These are phyloP conservation scores for Ptychodera flava DNA, from an alignment of 35 echinoderm and acorn worm genomes.

Conservation along the genomic window DNA sequence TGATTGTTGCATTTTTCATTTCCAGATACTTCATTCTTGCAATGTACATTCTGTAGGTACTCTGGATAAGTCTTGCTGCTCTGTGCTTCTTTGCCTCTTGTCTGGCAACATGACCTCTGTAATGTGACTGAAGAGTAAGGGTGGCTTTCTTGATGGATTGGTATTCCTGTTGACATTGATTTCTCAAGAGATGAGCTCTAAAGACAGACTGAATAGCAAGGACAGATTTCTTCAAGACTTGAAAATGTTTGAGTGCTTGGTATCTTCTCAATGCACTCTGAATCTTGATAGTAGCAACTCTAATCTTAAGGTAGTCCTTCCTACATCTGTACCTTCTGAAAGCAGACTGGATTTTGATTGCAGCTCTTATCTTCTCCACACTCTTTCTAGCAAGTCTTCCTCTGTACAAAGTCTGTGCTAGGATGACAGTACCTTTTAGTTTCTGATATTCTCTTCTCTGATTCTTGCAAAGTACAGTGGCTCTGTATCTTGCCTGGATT, in stretches of 20 bases:
- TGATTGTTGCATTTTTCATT: neutral
- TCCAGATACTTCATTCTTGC: neutral
- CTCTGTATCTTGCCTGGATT: conserved; percentile 31
- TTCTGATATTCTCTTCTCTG: neutral
- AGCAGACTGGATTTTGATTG: neutral
- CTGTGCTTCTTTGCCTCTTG: conserved; percentile 3
- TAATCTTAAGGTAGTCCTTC: neutral
- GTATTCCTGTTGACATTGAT: neutral
- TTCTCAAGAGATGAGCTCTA: conserved; percentile 29
- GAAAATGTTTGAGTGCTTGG: neutral
- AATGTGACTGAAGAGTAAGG: conserved; percentile 36
- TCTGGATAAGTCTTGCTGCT: conserved; percentile 35
- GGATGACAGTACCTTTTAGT: neutral
- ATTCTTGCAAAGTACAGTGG: neutral
- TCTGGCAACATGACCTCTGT: conserved; percentile 27
- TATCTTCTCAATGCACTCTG: neutral
- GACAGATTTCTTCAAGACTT: conserved; percentile 7
- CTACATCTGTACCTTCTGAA: neutral
- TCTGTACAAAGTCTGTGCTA: conserved; percentile 17
- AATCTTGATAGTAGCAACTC: neutral
- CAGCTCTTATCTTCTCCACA: neutral
- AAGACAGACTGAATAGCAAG: conserved; percentile 53
- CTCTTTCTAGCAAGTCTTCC: conserved; percentile 6
- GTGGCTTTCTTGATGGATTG: conserved; percentile 39
- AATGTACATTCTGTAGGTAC: conserved; percentile 37